Percentiles rank a stretch among this genome's conserved stretches.
Evolutionary conservation across 2,888 invertebrate genomes (phyloP).

Genomic region (Drosophila neoperkinsi): DNA sequence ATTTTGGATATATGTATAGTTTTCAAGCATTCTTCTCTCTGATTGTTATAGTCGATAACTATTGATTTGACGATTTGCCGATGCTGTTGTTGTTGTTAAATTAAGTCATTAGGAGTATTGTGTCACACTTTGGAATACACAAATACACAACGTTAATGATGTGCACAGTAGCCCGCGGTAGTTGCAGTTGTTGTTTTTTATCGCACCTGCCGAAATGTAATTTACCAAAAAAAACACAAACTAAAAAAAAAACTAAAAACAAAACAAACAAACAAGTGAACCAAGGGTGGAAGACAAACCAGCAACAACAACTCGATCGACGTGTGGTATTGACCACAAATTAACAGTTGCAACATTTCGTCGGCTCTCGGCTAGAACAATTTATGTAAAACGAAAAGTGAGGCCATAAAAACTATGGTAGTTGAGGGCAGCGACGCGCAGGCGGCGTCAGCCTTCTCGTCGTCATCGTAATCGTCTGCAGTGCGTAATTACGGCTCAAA

Average conservation of each 20-base stretch:
- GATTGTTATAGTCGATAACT: background rate
- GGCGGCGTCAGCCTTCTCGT: conserved; percentile 10
- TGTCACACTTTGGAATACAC: conserved; percentile 10
- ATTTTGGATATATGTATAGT: background rate
- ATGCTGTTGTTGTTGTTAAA: conserved; percentile 32
- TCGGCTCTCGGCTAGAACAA: conserved; percentile 56
- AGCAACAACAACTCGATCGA: conserved; percentile 29
- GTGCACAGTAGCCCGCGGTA: conserved; percentile 27
- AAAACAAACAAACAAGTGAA: conserved; percentile 34
- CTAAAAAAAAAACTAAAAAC: conserved; percentile 1
- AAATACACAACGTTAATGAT: conserved; percentile 46
- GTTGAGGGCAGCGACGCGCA: conserved; percentile 22
- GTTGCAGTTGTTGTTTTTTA: conserved; percentile 30
- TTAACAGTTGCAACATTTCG: conserved; percentile 75
- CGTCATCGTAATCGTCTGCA: conserved; percentile 52
- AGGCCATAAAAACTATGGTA: conserved; percentile 55
- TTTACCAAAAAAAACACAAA: conserved; percentile 43
- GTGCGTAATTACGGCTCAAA: conserved; percentile 77
- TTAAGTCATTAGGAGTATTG: conserved; percentile 66
- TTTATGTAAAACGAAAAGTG: conserved; percentile 54
- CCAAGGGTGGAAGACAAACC: conserved; percentile 28
- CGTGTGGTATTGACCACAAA: conserved; percentile 77
- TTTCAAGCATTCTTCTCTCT: background rate
- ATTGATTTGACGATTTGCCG: background rate
- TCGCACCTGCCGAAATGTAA: conserved; percentile 65